phyloP scores from a whole-genome alignment of 2,888 invertebrate genomes.

The Athalia rosae region DNA sequence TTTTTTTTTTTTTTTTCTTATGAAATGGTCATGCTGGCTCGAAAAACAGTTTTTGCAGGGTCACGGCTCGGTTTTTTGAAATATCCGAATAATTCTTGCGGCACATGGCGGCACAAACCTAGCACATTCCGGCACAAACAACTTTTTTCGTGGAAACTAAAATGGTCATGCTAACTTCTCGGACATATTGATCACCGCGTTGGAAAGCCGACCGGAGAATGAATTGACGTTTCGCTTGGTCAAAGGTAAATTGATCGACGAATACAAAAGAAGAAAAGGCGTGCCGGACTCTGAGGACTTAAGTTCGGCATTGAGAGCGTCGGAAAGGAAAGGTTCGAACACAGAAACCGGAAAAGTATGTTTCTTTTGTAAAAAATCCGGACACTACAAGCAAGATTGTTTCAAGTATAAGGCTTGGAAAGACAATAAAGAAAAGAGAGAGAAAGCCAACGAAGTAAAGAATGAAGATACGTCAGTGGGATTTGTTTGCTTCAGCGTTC shows the following conservation, averaged over 20 bases:
- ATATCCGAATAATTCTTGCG: neutral
- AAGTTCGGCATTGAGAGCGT: neutral
- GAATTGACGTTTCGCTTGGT: conserved; percentile 36
- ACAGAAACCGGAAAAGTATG: neutral
- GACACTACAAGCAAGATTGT: no score
- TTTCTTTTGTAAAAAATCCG: neutral
- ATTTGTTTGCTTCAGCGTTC: neutral
- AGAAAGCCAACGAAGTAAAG: neutral
- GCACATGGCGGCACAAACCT: conserved; percentile 21
- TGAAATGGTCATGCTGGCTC: conserved; percentile 13
- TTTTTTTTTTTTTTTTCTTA: conserved; percentile 1
- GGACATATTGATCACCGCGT: conserved; percentile 33
- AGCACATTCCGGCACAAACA: conserved; percentile 9
- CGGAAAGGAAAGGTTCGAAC: neutral
- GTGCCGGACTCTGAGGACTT: neutral
- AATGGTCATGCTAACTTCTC: conserved; percentile 24
- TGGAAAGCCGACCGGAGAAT: conserved; percentile 32
- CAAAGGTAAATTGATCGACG: neutral
- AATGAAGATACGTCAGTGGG: neutral
- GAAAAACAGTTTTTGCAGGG: conserved; percentile 18
- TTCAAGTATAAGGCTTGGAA: conserved; percentile 1
- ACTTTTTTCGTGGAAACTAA: neutral
- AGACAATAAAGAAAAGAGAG: neutral
- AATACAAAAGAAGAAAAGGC: conserved; percentile 45
- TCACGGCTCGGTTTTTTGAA: neutral